Base-by-base conservation (phyloP, 1,140 invertebrate genomes). In the Lordiphosa mommai region DNA sequence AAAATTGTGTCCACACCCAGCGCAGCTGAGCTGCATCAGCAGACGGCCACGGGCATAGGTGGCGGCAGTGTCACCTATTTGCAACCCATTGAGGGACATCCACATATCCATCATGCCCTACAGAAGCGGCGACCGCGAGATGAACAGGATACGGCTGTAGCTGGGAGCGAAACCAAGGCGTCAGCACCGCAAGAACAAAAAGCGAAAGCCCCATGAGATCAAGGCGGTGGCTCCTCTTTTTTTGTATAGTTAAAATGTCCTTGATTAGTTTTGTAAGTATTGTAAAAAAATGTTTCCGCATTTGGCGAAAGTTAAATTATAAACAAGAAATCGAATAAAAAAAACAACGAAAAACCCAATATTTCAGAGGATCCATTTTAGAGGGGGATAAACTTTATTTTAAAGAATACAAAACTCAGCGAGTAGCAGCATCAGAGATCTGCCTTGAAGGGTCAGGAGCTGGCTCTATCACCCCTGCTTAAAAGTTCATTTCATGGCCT, bases 261-360 rank as follows among this genome's bases (percentile, higher is more conserved):
- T 84, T 79, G 79, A 20, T 52, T 79, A 82, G 71, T 72, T 67
- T 67, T 65, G 27, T 86, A 86, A 86, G 72, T 82, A 86, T 82
- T 86, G 72, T 86, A 86, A 72, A 23, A 27, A 85, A 85, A 84
- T 82, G 66, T 84, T 76, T 82, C 77, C 64, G 79, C 79, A 84
- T 72, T 69, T 79, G 58, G 43, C 48, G 68, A 69, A 65, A 58
- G 51, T 84, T 82, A 84, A 85, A 86, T 74, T 86, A 82, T 86
- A 68, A 77, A 63, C 37, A 60, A 58, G 37, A 27, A 29, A 46
- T 57, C 33, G 49, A 57, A 68, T 32, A 61, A 63, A 68, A 57
- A 59, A 38, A 46, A 44, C 32, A 53, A 64, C 34, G 20, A 41
- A 46, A 51, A 57, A 41, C 23, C n/a, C n/a, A n/a, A n/a, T n/a